A percentile compares a stretch with the other conserved stretches of the same genome.
Conservation (phyloP, 2,797 vertebrate species). For the Sebastolobus altivelis region DNA sequence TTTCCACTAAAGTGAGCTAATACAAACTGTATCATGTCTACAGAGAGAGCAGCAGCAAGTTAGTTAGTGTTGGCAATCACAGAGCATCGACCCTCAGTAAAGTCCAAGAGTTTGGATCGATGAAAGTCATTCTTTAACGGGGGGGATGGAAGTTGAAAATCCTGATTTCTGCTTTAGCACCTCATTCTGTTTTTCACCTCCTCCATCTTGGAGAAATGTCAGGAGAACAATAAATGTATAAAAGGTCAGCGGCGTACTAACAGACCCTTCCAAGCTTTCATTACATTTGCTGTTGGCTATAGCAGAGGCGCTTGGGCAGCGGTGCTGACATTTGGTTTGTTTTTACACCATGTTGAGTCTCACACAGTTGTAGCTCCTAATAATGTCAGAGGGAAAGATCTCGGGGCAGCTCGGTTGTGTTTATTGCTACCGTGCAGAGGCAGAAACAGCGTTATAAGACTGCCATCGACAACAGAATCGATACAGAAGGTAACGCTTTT, state of each 20-base stretch:
- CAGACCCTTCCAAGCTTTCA: slow-evolving; percentile 85
- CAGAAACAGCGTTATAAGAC: slow-evolving; percentile 55
- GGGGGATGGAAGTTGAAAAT: slow-evolving; percentile 71
- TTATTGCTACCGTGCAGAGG: slow-evolving; percentile 80
- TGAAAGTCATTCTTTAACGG: slow-evolving; percentile 82
- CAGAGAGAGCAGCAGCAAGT: slow-evolving; percentile 73
- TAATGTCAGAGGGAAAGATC: slow-evolving; percentile 86
- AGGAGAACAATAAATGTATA: slow-evolving; percentile 84
- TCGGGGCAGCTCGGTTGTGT: slow-evolving; percentile 71
- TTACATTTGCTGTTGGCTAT: slow-evolving; percentile 82
- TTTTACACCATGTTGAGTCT: slow-evolving; percentile 85
- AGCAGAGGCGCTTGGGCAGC: slow-evolving; percentile 74
- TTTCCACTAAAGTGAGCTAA: slow-evolving; percentile 69
- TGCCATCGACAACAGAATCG: slow-evolving; percentile 72
- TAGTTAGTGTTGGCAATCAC: slow-evolving; percentile 83
- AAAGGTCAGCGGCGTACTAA: slow-evolving; percentile 87
- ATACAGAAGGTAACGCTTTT: slow-evolving; percentile 59
- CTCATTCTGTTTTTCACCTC: slow-evolving; percentile 78
- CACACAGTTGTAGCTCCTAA: slow-evolving; percentile 83
- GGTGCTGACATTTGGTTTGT: slow-evolving; percentile 88
- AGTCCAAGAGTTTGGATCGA: slow-evolving; percentile 82
- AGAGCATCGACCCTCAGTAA: slow-evolving; percentile 75
- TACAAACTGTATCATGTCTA: slow-evolving; percentile 70
- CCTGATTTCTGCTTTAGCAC: slow-evolving; percentile 74
- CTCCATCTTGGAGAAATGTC: slow-evolving; percentile 86